Base-by-base conservation (phyloP, 2,888 invertebrate species). In the Ormia ochracea region DNA sequence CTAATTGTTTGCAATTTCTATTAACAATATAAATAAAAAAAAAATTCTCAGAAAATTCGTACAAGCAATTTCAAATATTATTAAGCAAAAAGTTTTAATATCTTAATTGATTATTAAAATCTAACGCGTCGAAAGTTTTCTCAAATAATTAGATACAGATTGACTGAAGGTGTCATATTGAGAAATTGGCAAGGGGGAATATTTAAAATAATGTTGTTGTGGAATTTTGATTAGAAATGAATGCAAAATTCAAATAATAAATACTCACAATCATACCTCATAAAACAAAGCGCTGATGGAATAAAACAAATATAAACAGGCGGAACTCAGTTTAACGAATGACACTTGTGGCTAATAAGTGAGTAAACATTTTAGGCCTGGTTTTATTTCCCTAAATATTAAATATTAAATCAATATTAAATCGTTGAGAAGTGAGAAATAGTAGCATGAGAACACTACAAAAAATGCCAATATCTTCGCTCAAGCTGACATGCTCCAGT, bases 171-270 rank as follows among this genome's bases (percentile, higher is more conserved):
- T 10, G 45, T 28, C 7, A 28, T 19, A 10, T 21, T 41, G 9
- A 66, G 41, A 31, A 66, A 68, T 43, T 41, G 43, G 33, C 10
- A 52, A 43, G 17, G 21, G n/a, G 12, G 19, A 41, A 41, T 31
- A 6, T 41, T 19, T 19, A 12, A 17, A n/a, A 26, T 14, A 28
- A 38, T 52, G 38, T 28, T n/a, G n/a, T 10, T 14, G 6, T 23
- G n/a, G 48, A 74, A 65, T 58, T 38, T 58, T 3, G 1, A 74
- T 74, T 17, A 17, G 0, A 10, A 33, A 54, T 45, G 26, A 56
- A 73, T 56, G 38, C 19, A 56, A 48, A 33, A 36, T 19, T 28
- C 14, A 58, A 48, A 36, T 31, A 23, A 54, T 68, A 5, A 36
- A 28, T 5, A 26, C 17, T 48, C 4, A 10, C 9, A 12, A 7